Evolutionary conservation across 2,797 vertebrate genomes (phyloP), one percentile per base, ranked within the genome.

Genomic region (Sebastes kiyomatsui): DNA sequence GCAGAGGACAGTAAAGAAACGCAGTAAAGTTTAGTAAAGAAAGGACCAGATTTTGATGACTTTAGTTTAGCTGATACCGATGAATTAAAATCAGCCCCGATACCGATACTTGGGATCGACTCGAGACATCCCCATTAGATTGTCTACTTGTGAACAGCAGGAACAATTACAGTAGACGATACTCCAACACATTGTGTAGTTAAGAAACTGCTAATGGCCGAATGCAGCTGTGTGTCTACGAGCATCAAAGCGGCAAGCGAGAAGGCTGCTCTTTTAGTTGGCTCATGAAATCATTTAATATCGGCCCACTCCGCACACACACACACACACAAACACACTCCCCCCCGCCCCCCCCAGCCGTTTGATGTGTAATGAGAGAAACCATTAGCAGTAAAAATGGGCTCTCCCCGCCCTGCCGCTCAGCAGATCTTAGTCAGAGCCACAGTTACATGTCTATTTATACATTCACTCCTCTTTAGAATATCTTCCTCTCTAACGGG

Each of bases 301-400:
- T 89, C 72, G 59, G 55, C 83, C 85, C 52, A 86, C 79, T 77
- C 69, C 58, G 38, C 67, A 59, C 67, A 67, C 73, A 32, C 32
- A 49, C 12, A n/a, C 73, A 66, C 66, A 64, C 65, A 65, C 71
- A 28, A 14, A 10, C 30, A 32, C 14, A n/a, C 49, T 12, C 8
- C 30, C 28, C 30, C 7, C 32, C 32, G 10, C 32, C 18, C 7
- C 70, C 74, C 74, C 68, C 46, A 90, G 86, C 79, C 78, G 90
- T 95, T 94, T 95, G 94, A 95, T 95, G 91, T 93, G 93, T 94
- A 95, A 95, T 94, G 94, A 96, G 93, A 94, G 91, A 93, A 94
- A 92, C 92, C 93, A 93, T 92, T 93, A 94, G 92, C 91, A 92
- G 92, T 92, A 87, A 91, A 92, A 94, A 94, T 82, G 87, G 87